Evolutionary conservation across 2,888 invertebrate species (phyloP), one percentile per base, ranked within the genome.

Genomic region (Leucophora obtusa): DNA sequence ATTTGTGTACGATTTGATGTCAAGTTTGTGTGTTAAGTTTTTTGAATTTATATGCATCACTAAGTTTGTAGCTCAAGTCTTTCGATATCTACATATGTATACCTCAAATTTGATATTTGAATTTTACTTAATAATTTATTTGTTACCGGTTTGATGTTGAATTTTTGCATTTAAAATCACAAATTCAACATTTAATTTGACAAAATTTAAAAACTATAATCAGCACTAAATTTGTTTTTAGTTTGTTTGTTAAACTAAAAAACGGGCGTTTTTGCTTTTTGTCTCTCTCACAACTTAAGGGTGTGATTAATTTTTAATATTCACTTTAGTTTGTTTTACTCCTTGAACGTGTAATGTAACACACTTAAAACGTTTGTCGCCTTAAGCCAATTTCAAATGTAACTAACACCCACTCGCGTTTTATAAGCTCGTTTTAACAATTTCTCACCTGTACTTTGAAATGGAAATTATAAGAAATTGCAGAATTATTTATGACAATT

Each of bases 11-110:
- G 18, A 9, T 35, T 65, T 62, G 4, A 50, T 35, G 50, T 62
- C 53, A 76, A 59, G 82, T 79, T 82, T 72, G 76, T 73, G 59
- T 71, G 73, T 82, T 76, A 68, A 82, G 62, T 71, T 62, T 71
- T 71, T 72, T 43, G 54, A 28, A 43, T 72, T 17, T 21, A 21
- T 38, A 38, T 11, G 35, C n/a, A 54, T 56, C 11, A 17, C 14
- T 2, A 10, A 62, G 60, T 24, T 65, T 65, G 65, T 65, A 35
- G 14, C 65, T 53, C 14, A 51, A 53, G 50, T 81, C 81, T 73
- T 81, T 76, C 56, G 80, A 68, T 47, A 5, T 28, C 28, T 28
- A 28, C 6, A 28, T 28, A 28, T n/a, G n/a, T n/a, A n/a, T n/a
- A n/a, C n/a, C n/a, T 28, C 28, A 21, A 21, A 21, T 28, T 3